Percentiles rank a stretch among this genome's conserved stretches.
Conservation (phyloP, 2,888 invertebrate species). For the Xanthorhoe designata region DNA sequence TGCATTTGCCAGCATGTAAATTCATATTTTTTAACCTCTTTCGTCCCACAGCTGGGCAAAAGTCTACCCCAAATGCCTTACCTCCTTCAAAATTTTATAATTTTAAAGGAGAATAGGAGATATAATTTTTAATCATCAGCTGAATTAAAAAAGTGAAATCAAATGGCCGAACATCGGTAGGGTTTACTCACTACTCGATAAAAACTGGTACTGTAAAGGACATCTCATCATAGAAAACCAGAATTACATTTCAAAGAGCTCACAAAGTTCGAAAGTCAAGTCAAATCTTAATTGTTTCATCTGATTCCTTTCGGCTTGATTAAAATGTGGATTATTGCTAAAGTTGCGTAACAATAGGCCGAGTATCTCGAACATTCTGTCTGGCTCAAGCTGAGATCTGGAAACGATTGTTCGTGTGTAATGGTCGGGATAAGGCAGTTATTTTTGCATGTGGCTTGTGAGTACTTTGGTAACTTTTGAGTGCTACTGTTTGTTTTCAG, state of each 20-base stretch:
- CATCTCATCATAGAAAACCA: constrained; percentile 8
- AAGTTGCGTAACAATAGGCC: constrained; percentile 38
- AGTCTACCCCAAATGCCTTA: too few species aligned
- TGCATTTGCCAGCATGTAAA: too few species aligned
- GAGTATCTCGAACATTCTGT: constrained; percentile 28
- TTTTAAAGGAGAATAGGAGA: too few species aligned
- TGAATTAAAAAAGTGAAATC: too few species aligned
- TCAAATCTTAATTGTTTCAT: constrained; percentile 42
- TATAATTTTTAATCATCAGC: too few species aligned
- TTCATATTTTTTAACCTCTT: too few species aligned
- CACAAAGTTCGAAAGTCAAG: constrained; percentile 37
- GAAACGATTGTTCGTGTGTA: constrained; percentile 28
- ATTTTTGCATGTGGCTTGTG: constrained; percentile 22
- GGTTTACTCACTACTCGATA: not conserved
- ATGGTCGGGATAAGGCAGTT: constrained; percentile 17
- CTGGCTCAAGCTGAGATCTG: constrained; percentile 16
- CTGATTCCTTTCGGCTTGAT: constrained; percentile 40
- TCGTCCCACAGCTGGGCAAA: too few species aligned
- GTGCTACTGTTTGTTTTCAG: not conserved
- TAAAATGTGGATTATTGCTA: constrained; percentile 42
- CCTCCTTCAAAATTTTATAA: too few species aligned
- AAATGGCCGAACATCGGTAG: too few species aligned
- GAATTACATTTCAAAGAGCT: constrained; percentile 9
- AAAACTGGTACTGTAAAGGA: not conserved
- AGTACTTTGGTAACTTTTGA: not conserved